A percentile compares a stretch with the other conserved stretches of the same genome.
Evolutionary conservation across 2,113 vertebrate species (phyloP).

Genomic region (Cervus canadensis): DNA sequence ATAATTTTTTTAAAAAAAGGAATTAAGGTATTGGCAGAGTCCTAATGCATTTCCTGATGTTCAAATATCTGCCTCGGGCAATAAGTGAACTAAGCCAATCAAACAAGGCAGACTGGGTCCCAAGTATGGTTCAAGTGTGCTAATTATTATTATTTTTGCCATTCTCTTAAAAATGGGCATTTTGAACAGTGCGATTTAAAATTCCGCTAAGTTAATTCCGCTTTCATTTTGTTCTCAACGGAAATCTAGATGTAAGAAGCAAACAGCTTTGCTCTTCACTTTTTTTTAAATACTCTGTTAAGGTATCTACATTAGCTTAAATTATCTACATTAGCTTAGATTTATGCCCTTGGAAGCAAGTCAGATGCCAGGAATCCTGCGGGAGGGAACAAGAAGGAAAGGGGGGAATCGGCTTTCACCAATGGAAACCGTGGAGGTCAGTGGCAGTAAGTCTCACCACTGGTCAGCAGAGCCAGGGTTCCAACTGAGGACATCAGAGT

Average conservation of each 20-base stretch:
- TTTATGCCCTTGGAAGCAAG: background rate
- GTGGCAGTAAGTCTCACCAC: background rate
- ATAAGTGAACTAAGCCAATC: background rate
- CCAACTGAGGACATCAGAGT: background rate
- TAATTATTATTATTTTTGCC: background rate
- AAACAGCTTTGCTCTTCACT: background rate
- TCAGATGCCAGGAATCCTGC: too few species aligned
- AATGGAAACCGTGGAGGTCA: background rate
- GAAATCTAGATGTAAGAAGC: background rate
- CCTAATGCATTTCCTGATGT: background rate
- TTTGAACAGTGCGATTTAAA: background rate
- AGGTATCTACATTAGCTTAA: background rate
- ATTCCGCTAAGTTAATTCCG: background rate
- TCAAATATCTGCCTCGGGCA: background rate
- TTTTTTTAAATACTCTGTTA: background rate
- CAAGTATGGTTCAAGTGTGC: background rate
- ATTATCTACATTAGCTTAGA: background rate
- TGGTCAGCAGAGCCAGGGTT: background rate
- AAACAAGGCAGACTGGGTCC: background rate
- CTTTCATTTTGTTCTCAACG: background rate
- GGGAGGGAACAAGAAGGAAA: background rate
- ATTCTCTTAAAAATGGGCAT: background rate
- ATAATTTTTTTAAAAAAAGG: background rate
- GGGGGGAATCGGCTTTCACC: fast-evolving
- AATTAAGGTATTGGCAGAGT: background rate